Evolutionary conservation across 2,113 vertebrate species (phyloP), one percentile per base, ranked within the genome.

Genomic region (Oceanodroma tethys): DNA sequence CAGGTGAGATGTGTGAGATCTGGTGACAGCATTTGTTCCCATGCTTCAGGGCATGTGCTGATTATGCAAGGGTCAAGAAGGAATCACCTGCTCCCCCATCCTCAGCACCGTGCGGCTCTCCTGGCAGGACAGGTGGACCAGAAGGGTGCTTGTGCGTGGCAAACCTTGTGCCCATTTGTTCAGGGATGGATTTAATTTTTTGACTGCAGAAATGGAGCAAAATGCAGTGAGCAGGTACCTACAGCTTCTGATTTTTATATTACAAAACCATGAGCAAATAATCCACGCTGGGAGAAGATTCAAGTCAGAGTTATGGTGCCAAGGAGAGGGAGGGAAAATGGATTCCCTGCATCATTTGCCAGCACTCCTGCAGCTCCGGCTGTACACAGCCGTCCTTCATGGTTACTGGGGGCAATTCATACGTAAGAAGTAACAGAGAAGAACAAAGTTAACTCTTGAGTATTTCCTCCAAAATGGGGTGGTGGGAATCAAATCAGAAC

Each of bases 201-300:
- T 87, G 47, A 40, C 70, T 40, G 60, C 68, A 71, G 43, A 85
- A 91, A 79, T 14, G 22, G 48, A 91, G 52, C 48, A 70, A 59
- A 91, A 71, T 16, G 45, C n/a, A 66, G 36, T 6, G n/a, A 94
- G 62, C 62, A 86, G 79, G 56, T 86, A 85, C 93, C 92, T 91
- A 9, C 42, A 65, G 56, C 74, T 76, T 75, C 52, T 60, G 48
- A 36, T 71, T 71, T 90, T 67, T 42, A 10, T 65, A 42, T 55
- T 50, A 27, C 75, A 63, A 70, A 50, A 9, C 36, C 32, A 86
- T 67, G 26, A 74, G 68, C 63, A 88, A 78, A 71, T 47, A 86
- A 76, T 18, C 38, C 79, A 63, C 8, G 11, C 21, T 26, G 62
- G 42, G 90, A 85, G 66, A 65, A 78, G 75, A 23, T 48, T 67